These are phyloP conservation scores for Drosophila mulleri DNA, from an alignment of 2,888 invertebrate species.

Conservation along the genomic window DNA sequence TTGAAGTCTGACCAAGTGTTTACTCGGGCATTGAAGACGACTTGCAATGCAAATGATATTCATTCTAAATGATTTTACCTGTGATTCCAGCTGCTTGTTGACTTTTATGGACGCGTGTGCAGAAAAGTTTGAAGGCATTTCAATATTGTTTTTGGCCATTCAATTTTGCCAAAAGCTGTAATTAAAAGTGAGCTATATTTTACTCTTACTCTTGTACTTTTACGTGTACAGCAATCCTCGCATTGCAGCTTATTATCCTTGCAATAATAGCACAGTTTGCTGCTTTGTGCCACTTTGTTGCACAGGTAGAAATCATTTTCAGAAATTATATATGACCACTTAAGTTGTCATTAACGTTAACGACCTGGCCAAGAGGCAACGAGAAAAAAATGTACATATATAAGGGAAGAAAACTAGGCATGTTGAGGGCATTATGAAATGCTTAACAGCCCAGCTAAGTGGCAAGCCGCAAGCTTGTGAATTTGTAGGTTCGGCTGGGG, in stretches of 20 bases:
- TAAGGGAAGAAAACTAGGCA: slow-evolving; percentile 30
- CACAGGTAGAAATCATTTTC: slow-evolving; percentile 69
- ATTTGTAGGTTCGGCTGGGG: slow-evolving; percentile 32
- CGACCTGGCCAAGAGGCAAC: slow-evolving; percentile 56
- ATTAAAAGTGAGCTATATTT: background rate
- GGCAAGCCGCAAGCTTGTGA: slow-evolving; percentile 54
- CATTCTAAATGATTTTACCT: slow-evolving; percentile 18
- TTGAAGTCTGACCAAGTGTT: slow-evolving; percentile 29
- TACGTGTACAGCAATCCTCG: slow-evolving; percentile 1
- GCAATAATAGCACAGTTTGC: slow-evolving; percentile 39
- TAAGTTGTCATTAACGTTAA: slow-evolving; percentile 78
- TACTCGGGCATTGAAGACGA: slow-evolving; percentile 28
- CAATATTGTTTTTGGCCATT: slow-evolving; percentile 2
- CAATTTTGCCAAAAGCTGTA: background rate
- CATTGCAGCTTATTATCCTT: slow-evolving; percentile 28
- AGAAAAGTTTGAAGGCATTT: slow-evolving; percentile 33
- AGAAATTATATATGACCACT: slow-evolving; percentile 79
- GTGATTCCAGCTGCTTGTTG: slow-evolving; percentile 39
- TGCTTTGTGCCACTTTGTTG: slow-evolving; percentile 61
- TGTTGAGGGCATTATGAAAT: slow-evolving; percentile 73
- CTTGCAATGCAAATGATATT: slow-evolving; percentile 26
- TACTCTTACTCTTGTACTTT: background rate
- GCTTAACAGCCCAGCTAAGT: slow-evolving; percentile 68
- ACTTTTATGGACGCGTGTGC: slow-evolving; percentile 42
- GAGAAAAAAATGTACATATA: background rate